Base-by-base conservation (phyloP, 2,888 invertebrate species). In the Aporophyla nigra region DNA sequence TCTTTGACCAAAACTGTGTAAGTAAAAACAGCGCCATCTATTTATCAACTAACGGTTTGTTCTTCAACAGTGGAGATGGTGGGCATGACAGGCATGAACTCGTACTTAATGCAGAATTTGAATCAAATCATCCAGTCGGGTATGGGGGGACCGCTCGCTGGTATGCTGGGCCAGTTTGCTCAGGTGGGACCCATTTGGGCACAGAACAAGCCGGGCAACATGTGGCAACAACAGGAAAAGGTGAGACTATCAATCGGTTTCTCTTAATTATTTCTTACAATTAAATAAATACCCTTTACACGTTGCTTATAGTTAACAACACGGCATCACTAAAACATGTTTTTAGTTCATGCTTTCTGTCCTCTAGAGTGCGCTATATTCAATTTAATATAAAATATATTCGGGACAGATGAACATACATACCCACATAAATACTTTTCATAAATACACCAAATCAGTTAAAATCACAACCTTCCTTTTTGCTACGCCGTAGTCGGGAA, bases 41-140 rank as follows among this genome's bases (percentile, higher is more conserved):
- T 65, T n/a, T 71, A 67, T 62, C 61, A 49, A 71, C 68, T 86
- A 79, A 86, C 46, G 24, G n/a, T 63, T 80, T 70, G 69, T 78
- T 73, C 5, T 54, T 83, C 92, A 89, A 65, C 94, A 98, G 98
- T 98, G 97, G 97, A 97, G 89, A 97, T 97, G 97, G 97, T 97
- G 43, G 97, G 97, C 27, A 95, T 97, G 93, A 96, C 95, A 54
- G 96, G 97, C 10, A 96, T 97, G 96, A 97, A 97, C 91, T 93
- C 96, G 78, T 97, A 94, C 91, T 92, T 97, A 76, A 94, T 97
- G 85, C 97, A 97, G 93, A 97, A 97, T 87, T 87, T 97, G 81
- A 97, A 96, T 86, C 96, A 97, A 88, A 94, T 97, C 69, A 86
- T 97, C 78, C 94, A 95, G 7, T 94, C 95, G 6, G 96, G 96